phyloP scores from a whole-genome alignment of 2,113 vertebrate species.

The Porphyrio hochstetteri region DNA sequence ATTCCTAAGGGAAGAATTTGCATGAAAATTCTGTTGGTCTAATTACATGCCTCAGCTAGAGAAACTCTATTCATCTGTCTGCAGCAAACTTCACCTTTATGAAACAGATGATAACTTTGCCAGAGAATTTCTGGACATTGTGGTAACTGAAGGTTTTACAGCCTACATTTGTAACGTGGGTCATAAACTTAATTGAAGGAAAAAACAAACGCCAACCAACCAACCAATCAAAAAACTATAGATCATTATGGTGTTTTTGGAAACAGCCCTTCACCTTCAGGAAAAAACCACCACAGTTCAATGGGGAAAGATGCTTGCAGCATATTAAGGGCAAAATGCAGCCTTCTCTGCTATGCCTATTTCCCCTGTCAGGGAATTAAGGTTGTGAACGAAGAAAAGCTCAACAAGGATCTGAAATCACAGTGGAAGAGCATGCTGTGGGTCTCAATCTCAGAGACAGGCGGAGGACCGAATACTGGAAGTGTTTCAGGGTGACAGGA shows the following conservation, averaged over 20 bases:
- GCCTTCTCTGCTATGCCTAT: not conserved
- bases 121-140: conserved; percentile 51
- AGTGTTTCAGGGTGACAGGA: not conserved
- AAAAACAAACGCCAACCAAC: not conserved
- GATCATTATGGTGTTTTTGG: not conserved
- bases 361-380: not conserved
- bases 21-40: conserved; percentile 47
- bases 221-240: not conserved
- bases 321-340: not conserved
- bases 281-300: not conserved
- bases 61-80: conserved; percentile 25
- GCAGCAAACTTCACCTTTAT: conserved; percentile 48
- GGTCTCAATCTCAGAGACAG: not conserved
- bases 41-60: conserved; percentile 40
- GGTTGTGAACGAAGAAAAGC: not conserved
- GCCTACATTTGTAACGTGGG: conserved; percentile 15
- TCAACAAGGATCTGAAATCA: not conserved
- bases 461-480: not conserved
- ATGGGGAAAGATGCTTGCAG: not conserved
- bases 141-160: conserved; percentile 26
- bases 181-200: conserved; percentile 12
- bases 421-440: not conserved
- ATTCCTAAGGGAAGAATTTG: conserved; percentile 22
- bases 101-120: conserved; percentile 50
- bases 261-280: not conserved